Percentiles rank a stretch among this genome's conserved stretches.
phyloP scores from a whole-genome alignment of 2,888 invertebrate species.

The Gasteruption jaculator region DNA sequence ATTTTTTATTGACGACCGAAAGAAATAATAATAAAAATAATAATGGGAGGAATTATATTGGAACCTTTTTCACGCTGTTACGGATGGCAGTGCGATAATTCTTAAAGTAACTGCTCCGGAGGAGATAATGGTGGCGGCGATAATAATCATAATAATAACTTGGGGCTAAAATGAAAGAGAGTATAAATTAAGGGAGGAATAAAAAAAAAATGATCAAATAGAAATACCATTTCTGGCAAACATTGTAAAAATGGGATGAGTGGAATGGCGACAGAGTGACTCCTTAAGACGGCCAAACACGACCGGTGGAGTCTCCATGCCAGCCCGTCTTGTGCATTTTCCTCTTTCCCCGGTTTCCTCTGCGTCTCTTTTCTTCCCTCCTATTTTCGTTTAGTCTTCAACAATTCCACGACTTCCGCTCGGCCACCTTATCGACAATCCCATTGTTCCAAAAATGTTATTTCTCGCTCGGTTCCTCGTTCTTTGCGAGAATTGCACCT shows the following conservation, averaged over 20 bases:
- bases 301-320: conserved; percentile 20
- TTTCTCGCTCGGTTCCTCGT: too few species aligned
- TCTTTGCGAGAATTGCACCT: too few species aligned
- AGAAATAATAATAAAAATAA: too few species aligned
- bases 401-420: conserved; percentile 21
- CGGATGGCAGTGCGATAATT: too few species aligned
- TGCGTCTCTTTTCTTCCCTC: conserved; percentile 7
- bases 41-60: too few species aligned
- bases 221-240: conserved; percentile 23
- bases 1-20: too few species aligned
- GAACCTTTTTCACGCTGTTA: too few species aligned
- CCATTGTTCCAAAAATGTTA: conserved; percentile 35
- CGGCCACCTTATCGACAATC: conserved; percentile 29
- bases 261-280: conserved; percentile 10
- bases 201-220: conserved; percentile 24
- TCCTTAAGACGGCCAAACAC: conserved; percentile 25
- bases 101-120: too few species aligned
- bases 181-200: conserved; percentile 15
- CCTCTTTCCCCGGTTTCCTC: conserved; percentile 6
- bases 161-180: too few species aligned
- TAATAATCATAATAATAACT: too few species aligned
- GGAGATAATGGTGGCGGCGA: too few species aligned
- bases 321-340: conserved; percentile 3
- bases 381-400: conserved; percentile 5
- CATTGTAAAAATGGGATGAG: conserved; percentile 9